Percentiles rank a stretch among this genome's conserved stretches.
phyloP scores from a whole-genome alignment of 1,140 invertebrate genomes.

The Eriosoma lanigerum region DNA sequence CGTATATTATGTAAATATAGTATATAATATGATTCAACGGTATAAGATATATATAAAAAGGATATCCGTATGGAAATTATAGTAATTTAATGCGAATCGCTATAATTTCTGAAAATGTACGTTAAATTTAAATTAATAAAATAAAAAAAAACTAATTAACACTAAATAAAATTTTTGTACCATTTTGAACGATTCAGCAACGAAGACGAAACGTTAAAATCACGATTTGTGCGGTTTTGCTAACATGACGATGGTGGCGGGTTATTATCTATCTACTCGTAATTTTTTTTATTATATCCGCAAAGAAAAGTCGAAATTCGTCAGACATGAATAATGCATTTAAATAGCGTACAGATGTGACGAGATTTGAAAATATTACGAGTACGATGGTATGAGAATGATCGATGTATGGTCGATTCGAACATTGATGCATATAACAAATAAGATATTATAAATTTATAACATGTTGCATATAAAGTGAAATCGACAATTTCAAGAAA shows the following conservation, averaged over 20 bases:
- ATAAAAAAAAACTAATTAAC: too few species aligned
- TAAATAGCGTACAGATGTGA: not conserved
- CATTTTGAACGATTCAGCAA: too few species aligned
- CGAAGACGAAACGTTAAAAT: not conserved
- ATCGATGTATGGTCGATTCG: not conserved
- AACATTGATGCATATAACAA: not conserved
- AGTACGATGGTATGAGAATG: not conserved
- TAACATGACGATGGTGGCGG: not conserved
- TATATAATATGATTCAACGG: too few species aligned
- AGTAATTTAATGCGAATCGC: too few species aligned
- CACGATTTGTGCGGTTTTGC: not conserved
- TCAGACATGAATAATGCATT: conserved; percentile 17
- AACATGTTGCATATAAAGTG: conserved; percentile 2
- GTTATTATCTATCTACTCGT: not conserved
- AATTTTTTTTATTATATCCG: conserved; percentile 14
- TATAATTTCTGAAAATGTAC: too few species aligned
- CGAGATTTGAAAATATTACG: conserved; percentile 30
- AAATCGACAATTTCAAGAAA: not conserved
- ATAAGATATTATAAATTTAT: conserved; percentile 2
- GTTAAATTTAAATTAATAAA: too few species aligned
- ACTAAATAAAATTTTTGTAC: too few species aligned
- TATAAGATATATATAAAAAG: too few species aligned
- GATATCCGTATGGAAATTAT: too few species aligned
- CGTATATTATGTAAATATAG: too few species aligned
- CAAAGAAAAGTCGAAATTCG: not conserved